A percentile compares a stretch with the other conserved stretches of the same genome.
These are phyloP conservation scores for Danaus melanippus DNA, from an alignment of 1,140 invertebrate genomes.

Conservation along the genomic window DNA sequence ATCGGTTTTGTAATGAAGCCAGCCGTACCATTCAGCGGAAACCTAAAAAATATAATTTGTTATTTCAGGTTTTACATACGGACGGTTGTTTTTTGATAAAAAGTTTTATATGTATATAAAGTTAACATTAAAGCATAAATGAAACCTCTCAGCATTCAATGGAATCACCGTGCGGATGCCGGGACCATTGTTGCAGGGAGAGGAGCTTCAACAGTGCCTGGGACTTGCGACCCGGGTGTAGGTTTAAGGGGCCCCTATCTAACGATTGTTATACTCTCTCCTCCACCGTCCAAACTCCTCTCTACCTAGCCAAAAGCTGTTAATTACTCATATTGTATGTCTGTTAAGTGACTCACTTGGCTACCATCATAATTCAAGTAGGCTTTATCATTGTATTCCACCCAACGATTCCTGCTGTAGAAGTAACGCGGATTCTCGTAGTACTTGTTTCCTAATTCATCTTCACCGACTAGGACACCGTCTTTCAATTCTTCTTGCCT, in stretches of 20 bases:
- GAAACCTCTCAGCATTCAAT: too few species aligned
- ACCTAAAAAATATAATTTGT: conserved; percentile 75
- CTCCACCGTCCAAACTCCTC: too few species aligned
- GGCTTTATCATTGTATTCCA: conserved; percentile 84
- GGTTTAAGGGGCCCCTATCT: too few species aligned
- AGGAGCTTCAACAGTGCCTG: too few species aligned
- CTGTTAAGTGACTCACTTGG: conserved; percentile 70
- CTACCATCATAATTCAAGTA: conserved; percentile 94
- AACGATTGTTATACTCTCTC: too few species aligned
- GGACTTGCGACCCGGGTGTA: too few species aligned
- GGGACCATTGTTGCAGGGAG: too few species aligned
- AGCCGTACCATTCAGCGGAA: conserved; percentile 92
- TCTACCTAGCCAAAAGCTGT: neutral
- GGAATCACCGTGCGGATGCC: too few species aligned
- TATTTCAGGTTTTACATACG: too few species aligned
- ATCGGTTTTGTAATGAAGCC: conserved; percentile 90
- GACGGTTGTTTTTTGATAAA: too few species aligned
- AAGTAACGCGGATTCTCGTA: conserved; percentile 94
- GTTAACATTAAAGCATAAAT: too few species aligned
- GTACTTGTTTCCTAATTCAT: conserved; percentile 97
- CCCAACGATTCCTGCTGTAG: conserved; percentile 94
- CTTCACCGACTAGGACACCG: conserved; percentile 91
- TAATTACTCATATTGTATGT: conserved; percentile 1
- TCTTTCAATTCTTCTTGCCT: conserved; percentile 91
- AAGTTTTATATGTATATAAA: too few species aligned